These are phyloP conservation scores for Spongia lamella DNA, from an alignment of 37 sponge, comb jelly and placozoan species.

Conservation along the genomic window DNA sequence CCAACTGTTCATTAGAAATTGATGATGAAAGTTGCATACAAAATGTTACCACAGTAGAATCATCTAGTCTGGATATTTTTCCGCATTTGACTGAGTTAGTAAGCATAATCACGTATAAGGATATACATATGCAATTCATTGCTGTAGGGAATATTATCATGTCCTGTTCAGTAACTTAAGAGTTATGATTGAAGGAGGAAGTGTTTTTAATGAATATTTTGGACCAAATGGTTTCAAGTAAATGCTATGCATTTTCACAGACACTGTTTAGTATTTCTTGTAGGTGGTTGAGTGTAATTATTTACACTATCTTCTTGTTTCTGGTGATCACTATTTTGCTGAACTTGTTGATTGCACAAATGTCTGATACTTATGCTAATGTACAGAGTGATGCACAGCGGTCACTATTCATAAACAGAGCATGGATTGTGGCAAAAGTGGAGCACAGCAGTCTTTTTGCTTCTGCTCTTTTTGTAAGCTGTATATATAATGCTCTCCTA, in stretches of 20 bases:
- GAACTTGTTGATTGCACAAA: constrained; percentile 77
- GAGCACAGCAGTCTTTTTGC: constrained; percentile 66
- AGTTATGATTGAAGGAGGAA: constrained; percentile 45
- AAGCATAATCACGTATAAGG: no score
- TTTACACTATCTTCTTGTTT: constrained; percentile 61
- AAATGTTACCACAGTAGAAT: no score
- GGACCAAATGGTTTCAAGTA: constrained; percentile 34
- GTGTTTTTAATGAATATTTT: constrained; percentile 27
- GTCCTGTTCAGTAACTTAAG: constrained; percentile 42
- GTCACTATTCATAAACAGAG: constrained; percentile 58
- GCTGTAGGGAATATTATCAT: constrained; percentile 33
- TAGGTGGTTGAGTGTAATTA: constrained; percentile 67
- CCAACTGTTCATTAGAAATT: no score
- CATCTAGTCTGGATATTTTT: no score
- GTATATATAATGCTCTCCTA: no score
- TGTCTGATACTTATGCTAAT: constrained; percentile 71
- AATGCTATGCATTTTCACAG: no score
- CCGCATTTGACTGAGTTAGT: no score
- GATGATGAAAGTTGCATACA: no score
- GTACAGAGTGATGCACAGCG: constrained; percentile 77
- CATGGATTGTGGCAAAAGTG: constrained; percentile 69
- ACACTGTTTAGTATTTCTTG: no score
- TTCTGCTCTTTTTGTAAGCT: constrained; percentile 19
- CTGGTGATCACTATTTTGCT: constrained; percentile 67
- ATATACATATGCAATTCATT: not conserved